phyloP scores from a whole-genome alignment of 1,140 invertebrate species.

The Ditylenchus dipsaci region DNA sequence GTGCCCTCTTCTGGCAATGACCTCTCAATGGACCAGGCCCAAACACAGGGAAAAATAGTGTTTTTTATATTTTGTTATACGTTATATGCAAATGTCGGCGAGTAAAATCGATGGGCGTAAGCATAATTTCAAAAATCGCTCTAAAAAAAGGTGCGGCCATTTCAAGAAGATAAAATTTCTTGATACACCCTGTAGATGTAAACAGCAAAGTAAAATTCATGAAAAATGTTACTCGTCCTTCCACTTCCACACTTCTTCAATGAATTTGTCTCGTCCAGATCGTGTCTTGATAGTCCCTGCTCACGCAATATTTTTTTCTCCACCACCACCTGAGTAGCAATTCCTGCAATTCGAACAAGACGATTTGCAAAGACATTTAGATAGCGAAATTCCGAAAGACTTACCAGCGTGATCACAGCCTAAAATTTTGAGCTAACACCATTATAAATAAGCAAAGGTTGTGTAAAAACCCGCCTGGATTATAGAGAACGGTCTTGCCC shows the following conservation, averaged over 20 bases:
- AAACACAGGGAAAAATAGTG: too few relatives aligned
- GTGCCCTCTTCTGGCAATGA: too few relatives aligned
- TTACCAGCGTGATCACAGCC: conserved; percentile 92
- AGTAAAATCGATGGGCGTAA: too few relatives aligned
- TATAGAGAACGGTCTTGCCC: conserved; percentile 81
- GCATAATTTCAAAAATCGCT: too few relatives aligned
- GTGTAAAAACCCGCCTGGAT: conserved; percentile 69
- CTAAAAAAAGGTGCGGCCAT: too few relatives aligned
- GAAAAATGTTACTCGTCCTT: conserved; percentile 73
- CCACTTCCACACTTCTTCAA: conserved; percentile 90
- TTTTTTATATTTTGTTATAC: too few relatives aligned
- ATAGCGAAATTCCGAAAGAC: conserved; percentile 61
- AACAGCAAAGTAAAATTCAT: conserved; percentile 14
- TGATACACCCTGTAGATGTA: too few relatives aligned
- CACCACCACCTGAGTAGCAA: conserved; percentile 89
- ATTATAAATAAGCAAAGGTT: too few relatives aligned
- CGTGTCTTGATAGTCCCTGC: conserved; percentile 71
- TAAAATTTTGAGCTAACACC: too few relatives aligned
- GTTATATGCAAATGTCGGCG: too few relatives aligned
- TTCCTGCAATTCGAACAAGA: conserved; percentile 99
- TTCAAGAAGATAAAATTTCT: too few relatives aligned
- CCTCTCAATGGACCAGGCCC: too few relatives aligned
- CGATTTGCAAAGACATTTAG: conserved; percentile 86
- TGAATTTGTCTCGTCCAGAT: conserved; percentile 85
- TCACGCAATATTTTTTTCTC: conserved; percentile 75